Base-by-base conservation (phyloP, 2,113 vertebrate species). In the Pachyramphus minor region DNA sequence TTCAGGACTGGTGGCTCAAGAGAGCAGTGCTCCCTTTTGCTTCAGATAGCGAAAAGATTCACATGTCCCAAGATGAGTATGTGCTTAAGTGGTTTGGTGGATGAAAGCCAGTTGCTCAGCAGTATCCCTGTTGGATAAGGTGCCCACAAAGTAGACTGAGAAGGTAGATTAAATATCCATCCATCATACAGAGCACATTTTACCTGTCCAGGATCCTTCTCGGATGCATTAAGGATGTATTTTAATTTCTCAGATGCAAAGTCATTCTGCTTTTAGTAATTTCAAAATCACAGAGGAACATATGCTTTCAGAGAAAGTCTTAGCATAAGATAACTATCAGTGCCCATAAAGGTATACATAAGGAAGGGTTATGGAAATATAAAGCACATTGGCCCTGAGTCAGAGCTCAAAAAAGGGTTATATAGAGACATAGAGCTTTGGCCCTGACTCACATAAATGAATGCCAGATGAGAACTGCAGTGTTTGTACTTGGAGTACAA, bases 231-330 rank as follows among this genome's bases (percentile, higher is more conserved):
- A 93, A 67, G 52, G 33, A 50, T 74, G 11, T 66, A 67, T 82
- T 83, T 78, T 87, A 30, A 85, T 88, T 90, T 96, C 63, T 86
- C 63, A 84, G 47, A 91, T 74, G 90, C 96, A 81, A 92, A 96
- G 87, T 95, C 95, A 95, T 93, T 80, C 82, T 81, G 68, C 75
- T 93, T 84, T 94, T 87, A 89, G 78, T 75, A 9, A 42, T 76
- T 90, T 63, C 39, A 64, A 67, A 62, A 56, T 59, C 67, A 63
- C 30, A n/a, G 67, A 82, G 69, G 84, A 75, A 41, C 17, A 11
- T 14, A 69, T 9, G 75, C 85, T 92, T 93, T 78, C 86, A 95
- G 89, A 47, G 52, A 85, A 93, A 77, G 50, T 80, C 45, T 77
- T 67, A 77, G 37, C 27, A 17, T 39, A 63, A 90, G 72, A 86